Evolutionary conservation across 2,113 vertebrate species (phyloP).

Genomic region (Trogon surrucura): DNA sequence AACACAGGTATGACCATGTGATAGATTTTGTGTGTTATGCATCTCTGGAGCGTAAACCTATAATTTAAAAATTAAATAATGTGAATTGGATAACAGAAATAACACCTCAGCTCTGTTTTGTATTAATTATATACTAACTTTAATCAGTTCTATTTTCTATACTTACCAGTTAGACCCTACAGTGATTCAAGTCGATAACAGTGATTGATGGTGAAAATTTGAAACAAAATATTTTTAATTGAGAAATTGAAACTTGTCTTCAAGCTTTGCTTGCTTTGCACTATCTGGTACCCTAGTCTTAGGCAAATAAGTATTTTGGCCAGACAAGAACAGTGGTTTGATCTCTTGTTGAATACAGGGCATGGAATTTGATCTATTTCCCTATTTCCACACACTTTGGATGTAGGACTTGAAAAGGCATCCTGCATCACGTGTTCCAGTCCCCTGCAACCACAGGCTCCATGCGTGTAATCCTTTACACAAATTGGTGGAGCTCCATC

Average conservation of each 20-base stretch:
- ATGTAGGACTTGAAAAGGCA: not conserved
- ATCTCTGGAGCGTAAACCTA: not conserved
- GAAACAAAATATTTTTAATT: not conserved
- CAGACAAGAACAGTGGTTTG: not conserved
- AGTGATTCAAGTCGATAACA: not conserved
- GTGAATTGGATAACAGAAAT: not conserved
- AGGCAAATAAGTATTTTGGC: not conserved
- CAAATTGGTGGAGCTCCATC: not conserved
- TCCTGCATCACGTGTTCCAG: not conserved
- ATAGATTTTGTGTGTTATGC: not conserved
- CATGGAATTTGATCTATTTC: not conserved
- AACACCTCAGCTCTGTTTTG: not conserved
- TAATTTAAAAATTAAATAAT: not conserved
- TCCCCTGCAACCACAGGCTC: not conserved
- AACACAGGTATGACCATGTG: not conserved
- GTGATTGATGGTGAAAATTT: not conserved
- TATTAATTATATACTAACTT: not conserved
- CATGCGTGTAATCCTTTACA: not conserved
- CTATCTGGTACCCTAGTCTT: not conserved
- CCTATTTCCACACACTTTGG: not conserved
- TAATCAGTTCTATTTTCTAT: not conserved
- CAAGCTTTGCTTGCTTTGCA: not conserved
- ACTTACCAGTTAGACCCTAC: not conserved
- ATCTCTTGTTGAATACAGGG: not conserved
- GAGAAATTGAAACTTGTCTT: not conserved